Percentiles rank a stretch among this genome's conserved stretches.
These are phyloP conservation scores for Trichogramma pretiosum DNA, from an alignment of 1,140 invertebrate species.

Conservation along the genomic window DNA sequence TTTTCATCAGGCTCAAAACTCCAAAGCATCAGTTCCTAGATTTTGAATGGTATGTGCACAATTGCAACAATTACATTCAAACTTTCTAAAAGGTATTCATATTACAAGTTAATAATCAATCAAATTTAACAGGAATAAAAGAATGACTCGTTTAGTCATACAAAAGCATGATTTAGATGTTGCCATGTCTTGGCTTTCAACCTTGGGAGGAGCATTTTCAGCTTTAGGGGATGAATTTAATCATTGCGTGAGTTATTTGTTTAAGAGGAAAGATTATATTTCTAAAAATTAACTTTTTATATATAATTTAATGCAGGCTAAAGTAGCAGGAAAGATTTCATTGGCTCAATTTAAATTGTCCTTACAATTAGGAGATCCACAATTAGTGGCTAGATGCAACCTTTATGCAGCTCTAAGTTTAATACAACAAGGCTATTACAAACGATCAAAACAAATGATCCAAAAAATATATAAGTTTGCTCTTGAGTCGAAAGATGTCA, in stretches of 20 bases:
- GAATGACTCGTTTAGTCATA: constrained; percentile 40
- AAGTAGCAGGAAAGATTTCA: constrained; percentile 80
- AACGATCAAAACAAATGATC: constrained; percentile 58
- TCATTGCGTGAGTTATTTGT: constrained; percentile 59
- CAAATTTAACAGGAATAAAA: constrained; percentile 34
- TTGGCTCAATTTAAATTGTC: constrained; percentile 72
- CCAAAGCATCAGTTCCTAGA: constrained; percentile 57
- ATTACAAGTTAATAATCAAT: background rate
- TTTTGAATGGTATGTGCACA: constrained; percentile 50
- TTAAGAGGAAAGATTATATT: constrained; percentile 9
- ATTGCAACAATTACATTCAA: too few species aligned
- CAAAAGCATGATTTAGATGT: constrained; percentile 71
- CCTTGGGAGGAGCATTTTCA: constrained; percentile 88
- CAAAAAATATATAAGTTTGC: constrained; percentile 54
- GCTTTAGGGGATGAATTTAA: constrained; percentile 78
- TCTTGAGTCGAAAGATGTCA: constrained; percentile 46
- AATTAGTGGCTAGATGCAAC: constrained; percentile 66
- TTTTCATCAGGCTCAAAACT: constrained; percentile 33
- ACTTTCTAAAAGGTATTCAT: constrained; percentile 1
- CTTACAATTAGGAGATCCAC: constrained; percentile 68
- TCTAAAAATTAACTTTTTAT: constrained; percentile 5
- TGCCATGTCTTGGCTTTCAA: constrained; percentile 90
- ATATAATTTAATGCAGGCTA: constrained; percentile 53
- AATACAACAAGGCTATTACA: constrained; percentile 67
- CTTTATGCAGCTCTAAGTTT: constrained; percentile 81